Evolutionary conservation across 2,888 invertebrate genomes (phyloP).

Genomic region (Amphipoea oculea): DNA sequence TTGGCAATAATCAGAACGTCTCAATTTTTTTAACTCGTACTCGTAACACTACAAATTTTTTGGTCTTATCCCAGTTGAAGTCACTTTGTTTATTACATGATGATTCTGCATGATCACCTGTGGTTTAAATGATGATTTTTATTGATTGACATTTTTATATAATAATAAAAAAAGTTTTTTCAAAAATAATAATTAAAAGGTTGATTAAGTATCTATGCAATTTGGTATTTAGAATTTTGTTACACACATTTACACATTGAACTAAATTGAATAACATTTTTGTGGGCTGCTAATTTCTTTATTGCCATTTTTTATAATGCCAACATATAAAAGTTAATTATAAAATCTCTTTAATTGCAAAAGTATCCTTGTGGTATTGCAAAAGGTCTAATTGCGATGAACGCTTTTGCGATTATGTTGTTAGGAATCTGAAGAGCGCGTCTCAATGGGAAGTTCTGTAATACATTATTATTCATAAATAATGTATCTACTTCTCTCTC

Average conservation of each 20-base stretch:
- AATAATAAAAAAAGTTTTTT: neutral
- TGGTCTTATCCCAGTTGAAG: neutral
- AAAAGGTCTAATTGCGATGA: slow-evolving; percentile 18
- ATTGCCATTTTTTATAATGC: slow-evolving; percentile 45
- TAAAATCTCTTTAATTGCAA: slow-evolving; percentile 9
- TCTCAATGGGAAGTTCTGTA: neutral
- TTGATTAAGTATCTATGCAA: slow-evolving; percentile 1
- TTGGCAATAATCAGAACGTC: neutral
- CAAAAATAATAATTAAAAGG: neutral
- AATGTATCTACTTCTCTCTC: no score
- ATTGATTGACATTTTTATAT: neutral
- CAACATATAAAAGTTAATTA: slow-evolving; percentile 23
- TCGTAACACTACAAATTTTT: neutral
- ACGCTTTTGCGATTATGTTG: slow-evolving; percentile 1
- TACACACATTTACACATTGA: neutral
- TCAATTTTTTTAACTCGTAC: no score
- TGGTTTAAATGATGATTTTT: no score
- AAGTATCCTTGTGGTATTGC: slow-evolving; percentile 28
- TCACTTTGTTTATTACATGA: no score
- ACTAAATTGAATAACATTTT: slow-evolving; percentile 17
- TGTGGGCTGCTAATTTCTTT: slow-evolving; percentile 5
- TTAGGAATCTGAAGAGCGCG: neutral
- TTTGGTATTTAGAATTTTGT: neutral
- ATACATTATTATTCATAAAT: neutral
- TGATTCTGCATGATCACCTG: no score